Conservation (phyloP, 2,888 invertebrate genomes). For the Unio delphinus region DNA sequence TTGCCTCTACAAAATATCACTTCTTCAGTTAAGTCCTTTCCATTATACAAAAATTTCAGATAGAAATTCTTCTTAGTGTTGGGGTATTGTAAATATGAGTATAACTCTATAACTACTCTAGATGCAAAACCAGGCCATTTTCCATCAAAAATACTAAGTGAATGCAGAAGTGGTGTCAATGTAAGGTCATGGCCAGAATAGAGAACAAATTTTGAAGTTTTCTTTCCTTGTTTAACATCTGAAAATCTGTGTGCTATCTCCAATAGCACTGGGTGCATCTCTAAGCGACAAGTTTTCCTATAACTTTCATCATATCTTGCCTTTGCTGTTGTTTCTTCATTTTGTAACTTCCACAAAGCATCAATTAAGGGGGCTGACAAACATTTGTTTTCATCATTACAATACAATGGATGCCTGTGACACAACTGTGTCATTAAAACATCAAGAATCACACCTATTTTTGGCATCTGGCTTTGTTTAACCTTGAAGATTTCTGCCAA, state of each 20-base stretch:
- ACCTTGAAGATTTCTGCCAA: constrained; percentile 77
- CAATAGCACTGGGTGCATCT: constrained; percentile 87
- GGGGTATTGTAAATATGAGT: constrained; percentile 67
- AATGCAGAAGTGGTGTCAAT: constrained; percentile 85
- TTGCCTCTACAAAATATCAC: constrained; percentile 82
- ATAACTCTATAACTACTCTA: constrained; percentile 89
- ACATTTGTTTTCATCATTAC: constrained; percentile 74
- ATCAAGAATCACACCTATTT: constrained; percentile 82
- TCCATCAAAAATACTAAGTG: constrained; percentile 80
- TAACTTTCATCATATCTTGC: constrained; percentile 25
- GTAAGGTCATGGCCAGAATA: constrained; percentile 96
- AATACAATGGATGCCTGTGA: constrained; percentile 86
- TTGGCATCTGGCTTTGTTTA: constrained; percentile 76
- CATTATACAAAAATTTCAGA: constrained; percentile 88
- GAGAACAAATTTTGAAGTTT: constrained; percentile 76
- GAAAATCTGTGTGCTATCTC: constrained; percentile 77
- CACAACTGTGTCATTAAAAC: constrained; percentile 88
- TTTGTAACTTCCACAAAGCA: constrained; percentile 48
- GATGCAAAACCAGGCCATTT: constrained; percentile 87
- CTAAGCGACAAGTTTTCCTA: constrained; percentile 78
- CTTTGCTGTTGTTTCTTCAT: constrained; percentile 19
- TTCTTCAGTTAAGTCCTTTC: constrained; percentile 86
- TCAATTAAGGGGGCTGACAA: constrained; percentile 39
- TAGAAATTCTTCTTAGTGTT: constrained; percentile 77
- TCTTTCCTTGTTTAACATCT: constrained; percentile 16